phyloP scores from a whole-genome alignment of 1,140 invertebrate genomes.

The Meloidogyne chitwoodi region DNA sequence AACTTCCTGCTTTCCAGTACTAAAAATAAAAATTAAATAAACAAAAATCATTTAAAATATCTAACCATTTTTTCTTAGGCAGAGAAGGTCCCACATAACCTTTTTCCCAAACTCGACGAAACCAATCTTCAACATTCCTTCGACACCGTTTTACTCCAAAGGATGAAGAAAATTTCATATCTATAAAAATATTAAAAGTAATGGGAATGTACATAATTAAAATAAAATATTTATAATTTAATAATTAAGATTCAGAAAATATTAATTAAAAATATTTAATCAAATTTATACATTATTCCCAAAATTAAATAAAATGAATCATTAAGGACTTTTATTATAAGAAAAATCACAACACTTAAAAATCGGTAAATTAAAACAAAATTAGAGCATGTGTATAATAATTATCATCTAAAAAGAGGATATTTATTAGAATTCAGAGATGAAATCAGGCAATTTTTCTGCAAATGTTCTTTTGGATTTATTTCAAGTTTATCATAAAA shows the following conservation, averaged over 20 bases:
- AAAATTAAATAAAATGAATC: not conserved
- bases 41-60: slow-evolving; percentile 1
- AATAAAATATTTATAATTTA: not conserved
- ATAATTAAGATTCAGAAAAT: too few species aligned
- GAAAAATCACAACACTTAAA: not conserved
- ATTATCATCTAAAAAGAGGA: not conserved
- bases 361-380: not conserved
- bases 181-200: not conserved
- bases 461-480: too few species aligned
- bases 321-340: not conserved
- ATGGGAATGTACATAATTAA: not conserved
- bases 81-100: slow-evolving; percentile 54
- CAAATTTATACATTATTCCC: too few species aligned
- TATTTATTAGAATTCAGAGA: too few species aligned
- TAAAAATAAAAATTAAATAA: slow-evolving; percentile 22
- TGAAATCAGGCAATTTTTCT: too few species aligned
- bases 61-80: slow-evolving; percentile 52
- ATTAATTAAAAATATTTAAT: too few species aligned
- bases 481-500: too few species aligned
- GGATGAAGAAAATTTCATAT: slow-evolving; percentile 1
- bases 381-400: not conserved
- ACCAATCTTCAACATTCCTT: slow-evolving; percentile 41
- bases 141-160: not conserved
- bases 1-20: slow-evolving; percentile 46
- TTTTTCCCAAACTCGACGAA: slow-evolving; percentile 58